Evolutionary conservation across 2,888 invertebrate species (phyloP), one percentile per base, ranked within the genome.

Genomic region (Lissocephala sabroskyi): DNA sequence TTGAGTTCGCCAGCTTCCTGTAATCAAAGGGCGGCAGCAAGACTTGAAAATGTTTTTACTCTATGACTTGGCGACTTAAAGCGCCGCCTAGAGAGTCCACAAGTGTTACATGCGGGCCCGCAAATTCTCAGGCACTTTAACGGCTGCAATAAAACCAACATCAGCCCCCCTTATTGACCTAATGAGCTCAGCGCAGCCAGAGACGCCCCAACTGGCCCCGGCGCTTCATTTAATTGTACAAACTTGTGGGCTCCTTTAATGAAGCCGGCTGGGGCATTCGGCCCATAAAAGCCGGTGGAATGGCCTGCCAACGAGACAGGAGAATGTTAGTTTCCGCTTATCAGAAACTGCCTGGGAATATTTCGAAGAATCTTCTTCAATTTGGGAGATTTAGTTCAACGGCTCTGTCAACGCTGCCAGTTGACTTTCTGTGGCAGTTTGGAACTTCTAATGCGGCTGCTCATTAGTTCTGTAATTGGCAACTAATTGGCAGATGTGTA

Each of bases 391-490:
- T 23, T 7, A 23, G 3, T 23, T 23, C 23, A 23, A 5, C 23
- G 3, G 23, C 17, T 16, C 14, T 44, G 14, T 13, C 32, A 30
- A 13, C 49, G 42, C 32, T 43, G 17, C 5, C 14, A 17, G 29
- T 35, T 56, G 48, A 54, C 58, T 54, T 54, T 50, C 55, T 42
- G 48, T 33, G 42, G 54, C 52, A 45, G 36, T 16, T 14, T 45
- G 53, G 58, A 52, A 45, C 2, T 9, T 33, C 53, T 68, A 65
- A 65, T 63, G 56, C 50, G 73, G 56, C 56, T 44, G 50, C 58
- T 76, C 67, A 71, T 68, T 76, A 67, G 64, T 35, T 41, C 54
- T 61, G 64, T 76, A 68, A 68, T 73, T 68, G 76, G 53, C 68
- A 64, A 53, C 68, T 76, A 76, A 68, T 68, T 68, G 73, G 61